phyloP scores from a whole-genome alignment of 2,113 vertebrate species.

The Tretioscincus oriximinensis region DNA sequence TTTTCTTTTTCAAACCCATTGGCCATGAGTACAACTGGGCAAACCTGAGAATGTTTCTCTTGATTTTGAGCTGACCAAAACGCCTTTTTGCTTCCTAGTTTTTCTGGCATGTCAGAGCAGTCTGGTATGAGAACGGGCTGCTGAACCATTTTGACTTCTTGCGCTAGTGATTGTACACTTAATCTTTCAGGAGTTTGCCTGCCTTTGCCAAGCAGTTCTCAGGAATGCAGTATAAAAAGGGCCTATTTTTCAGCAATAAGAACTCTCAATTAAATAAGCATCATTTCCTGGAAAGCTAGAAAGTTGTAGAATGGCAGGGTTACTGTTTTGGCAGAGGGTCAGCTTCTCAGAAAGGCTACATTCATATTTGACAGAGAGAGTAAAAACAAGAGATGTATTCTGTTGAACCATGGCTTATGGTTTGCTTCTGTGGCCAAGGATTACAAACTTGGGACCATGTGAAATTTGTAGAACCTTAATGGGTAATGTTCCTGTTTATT shows the following conservation, averaged over 20 bases:
- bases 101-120: background rate
- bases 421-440: conserved; percentile 27
- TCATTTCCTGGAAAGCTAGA: conserved; percentile 52
- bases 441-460: background rate
- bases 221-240: background rate
- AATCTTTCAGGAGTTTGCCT: too few relatives aligned
- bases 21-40: too few relatives aligned
- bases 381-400: conserved; percentile 50
- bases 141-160: background rate
- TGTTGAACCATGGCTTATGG: background rate
- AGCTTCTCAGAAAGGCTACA: background rate
- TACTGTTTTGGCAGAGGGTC: conserved; percentile 33
- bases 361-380: conserved; percentile 36
- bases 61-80: too few relatives aligned
- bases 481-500: conserved; percentile 39
- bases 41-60: too few relatives aligned
- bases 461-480: conserved; percentile 23
- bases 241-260: conserved; percentile 49
- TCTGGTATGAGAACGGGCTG: background rate
- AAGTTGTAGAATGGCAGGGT: conserved; percentile 47
- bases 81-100: too few relatives aligned
- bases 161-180: background rate
- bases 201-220: background rate
- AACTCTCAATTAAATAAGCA: conserved; percentile 49
- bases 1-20: too few relatives aligned